Conservation (phyloP, 2,113 vertebrate species). For the cat (Felis catus) region DNA sequence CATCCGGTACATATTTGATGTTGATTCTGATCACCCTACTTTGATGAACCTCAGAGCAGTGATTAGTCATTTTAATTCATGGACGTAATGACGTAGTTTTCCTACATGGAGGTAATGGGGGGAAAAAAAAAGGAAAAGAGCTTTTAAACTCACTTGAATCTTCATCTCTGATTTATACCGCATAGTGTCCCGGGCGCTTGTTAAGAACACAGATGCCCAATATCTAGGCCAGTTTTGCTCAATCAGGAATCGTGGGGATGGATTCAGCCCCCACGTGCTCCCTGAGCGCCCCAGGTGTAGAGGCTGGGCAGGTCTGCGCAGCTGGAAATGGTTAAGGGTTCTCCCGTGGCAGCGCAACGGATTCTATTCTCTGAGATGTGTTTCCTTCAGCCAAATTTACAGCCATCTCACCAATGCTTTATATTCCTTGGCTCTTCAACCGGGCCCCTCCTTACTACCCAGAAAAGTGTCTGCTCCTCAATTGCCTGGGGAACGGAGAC, state of each 20-base stretch:
- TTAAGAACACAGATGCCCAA: not conserved
- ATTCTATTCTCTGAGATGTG: not conserved
- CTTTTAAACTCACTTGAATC: not conserved
- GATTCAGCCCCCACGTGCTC: accelerated
- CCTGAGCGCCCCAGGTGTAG: not conserved
- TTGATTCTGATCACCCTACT: not conserved
- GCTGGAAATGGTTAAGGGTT: not conserved
- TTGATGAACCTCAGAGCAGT: not conserved
- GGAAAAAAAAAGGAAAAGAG: not conserved
- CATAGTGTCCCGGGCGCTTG: not conserved
- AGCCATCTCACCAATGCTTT: not conserved
- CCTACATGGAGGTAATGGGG: not conserved
- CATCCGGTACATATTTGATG: not conserved
- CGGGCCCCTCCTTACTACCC: not conserved
- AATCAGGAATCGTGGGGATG: not conserved
- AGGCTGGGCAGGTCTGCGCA: accelerated
- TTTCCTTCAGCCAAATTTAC: not conserved
- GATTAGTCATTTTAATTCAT: not conserved
- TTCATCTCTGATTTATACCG: not conserved
- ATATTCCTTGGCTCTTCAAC: not conserved
- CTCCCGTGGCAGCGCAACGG: not conserved
- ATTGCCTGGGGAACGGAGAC: not conserved
- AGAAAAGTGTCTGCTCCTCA: not conserved
- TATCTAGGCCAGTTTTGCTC: not conserved
- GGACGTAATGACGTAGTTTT: not conserved